Evolutionary conservation across 2,888 invertebrate species (phyloP).

Genomic region (Malthinus flaveolus): DNA sequence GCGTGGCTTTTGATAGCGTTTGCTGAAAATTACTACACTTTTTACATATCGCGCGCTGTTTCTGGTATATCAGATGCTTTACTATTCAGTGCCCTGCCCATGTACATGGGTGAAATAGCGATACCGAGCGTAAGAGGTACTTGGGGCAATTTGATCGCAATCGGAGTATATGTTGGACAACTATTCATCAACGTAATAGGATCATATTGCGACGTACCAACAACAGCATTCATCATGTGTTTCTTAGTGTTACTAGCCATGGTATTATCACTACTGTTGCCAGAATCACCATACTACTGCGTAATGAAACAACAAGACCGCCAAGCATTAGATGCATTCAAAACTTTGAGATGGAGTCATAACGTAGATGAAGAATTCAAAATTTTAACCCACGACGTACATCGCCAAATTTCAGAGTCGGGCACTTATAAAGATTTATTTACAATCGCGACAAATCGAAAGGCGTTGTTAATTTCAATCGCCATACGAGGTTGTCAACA

Average conservation of each 20-base stretch:
- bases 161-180: slow-evolving; percentile 38
- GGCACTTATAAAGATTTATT: slow-evolving; percentile 42
- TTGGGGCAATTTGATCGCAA: slow-evolving; percentile 41
- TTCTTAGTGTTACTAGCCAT: slow-evolving; percentile 61
- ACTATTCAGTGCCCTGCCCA: slow-evolving; percentile 40
- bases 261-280: slow-evolving; percentile 61
- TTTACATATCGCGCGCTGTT: slow-evolving; percentile 35
- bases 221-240: slow-evolving; percentile 61
- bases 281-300: slow-evolving; percentile 57
- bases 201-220: slow-evolving; percentile 59
- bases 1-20: too few species aligned
- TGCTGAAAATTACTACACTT: too few species aligned
- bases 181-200: slow-evolving; percentile 57
- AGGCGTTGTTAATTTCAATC: slow-evolving; percentile 38
- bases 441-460: slow-evolving; percentile 39
- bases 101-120: slow-evolving; percentile 43
- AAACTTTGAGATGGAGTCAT: slow-evolving; percentile 37
- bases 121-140: slow-evolving; percentile 41
- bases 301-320: slow-evolving; percentile 38
- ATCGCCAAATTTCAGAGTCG: slow-evolving; percentile 43
- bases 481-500: slow-evolving; percentile 41
- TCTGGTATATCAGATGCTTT: slow-evolving; percentile 41
- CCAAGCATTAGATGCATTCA: slow-evolving; percentile 38
- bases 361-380: slow-evolving; percentile 42
- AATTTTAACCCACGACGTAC: slow-evolving; percentile 37